Conservation (phyloP, 2,888 invertebrate species). For the Notodonta dromedarius region DNA sequence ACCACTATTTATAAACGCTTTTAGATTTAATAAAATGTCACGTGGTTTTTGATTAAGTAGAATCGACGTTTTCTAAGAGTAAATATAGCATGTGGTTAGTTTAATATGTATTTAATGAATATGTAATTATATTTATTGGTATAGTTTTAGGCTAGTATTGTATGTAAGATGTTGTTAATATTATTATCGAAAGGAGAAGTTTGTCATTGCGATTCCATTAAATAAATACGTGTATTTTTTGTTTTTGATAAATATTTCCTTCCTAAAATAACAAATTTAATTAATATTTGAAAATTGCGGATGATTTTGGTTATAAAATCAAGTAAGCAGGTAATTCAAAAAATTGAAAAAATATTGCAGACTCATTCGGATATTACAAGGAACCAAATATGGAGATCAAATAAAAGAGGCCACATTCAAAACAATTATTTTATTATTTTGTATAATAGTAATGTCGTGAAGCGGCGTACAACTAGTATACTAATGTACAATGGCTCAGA, state of each 20-base stretch:
- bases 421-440: conserved; percentile 81
- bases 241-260: conserved; percentile 40
- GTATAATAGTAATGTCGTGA: conserved; percentile 77
- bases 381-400: conserved; percentile 17
- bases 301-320: too few relatives aligned
- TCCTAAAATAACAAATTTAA: not conserved
- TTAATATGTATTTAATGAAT: conserved; percentile 43
- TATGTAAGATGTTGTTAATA: conserved; percentile 57
- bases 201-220: conserved; percentile 67
- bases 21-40: conserved; percentile 33
- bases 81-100: conserved; percentile 47
- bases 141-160: conserved; percentile 62
- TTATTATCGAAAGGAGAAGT: conserved; percentile 40
- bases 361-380: too few relatives aligned
- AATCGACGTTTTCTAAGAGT: conserved; percentile 38
- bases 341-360: too few relatives aligned
- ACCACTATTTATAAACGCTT: conserved; percentile 31
- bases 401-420: conserved; percentile 61
- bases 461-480: conserved; percentile 75
- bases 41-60: conserved; percentile 35
- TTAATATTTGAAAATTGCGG: too few relatives aligned
- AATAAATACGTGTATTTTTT: conserved; percentile 60
- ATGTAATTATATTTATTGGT: conserved; percentile 63
- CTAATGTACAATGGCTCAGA: conserved; percentile 71
- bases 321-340: too few relatives aligned